Conservation (phyloP, 2,888 invertebrate genomes). For the Maniola hyperantus region DNA sequence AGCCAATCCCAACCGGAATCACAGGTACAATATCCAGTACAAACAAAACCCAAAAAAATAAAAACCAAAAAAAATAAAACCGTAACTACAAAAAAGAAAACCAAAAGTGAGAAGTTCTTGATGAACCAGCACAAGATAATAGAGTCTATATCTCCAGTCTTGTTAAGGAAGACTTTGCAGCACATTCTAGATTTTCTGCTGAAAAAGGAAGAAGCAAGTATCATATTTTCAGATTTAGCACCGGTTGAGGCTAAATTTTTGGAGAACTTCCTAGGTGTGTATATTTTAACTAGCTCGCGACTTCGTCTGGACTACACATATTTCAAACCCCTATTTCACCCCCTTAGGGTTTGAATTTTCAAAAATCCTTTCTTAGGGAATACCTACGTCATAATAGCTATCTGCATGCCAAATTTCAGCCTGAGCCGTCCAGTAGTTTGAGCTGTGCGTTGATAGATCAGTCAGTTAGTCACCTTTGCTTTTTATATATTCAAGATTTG, state of each 20-base stretch:
- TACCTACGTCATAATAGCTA: too few species aligned
- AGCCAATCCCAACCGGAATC: not conserved
- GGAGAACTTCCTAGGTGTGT: conserved; percentile 31
- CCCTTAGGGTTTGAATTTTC: too few species aligned
- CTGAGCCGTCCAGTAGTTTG: too few species aligned
- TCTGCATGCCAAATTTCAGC: too few species aligned
- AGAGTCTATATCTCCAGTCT: conserved; percentile 37
- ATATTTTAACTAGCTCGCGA: too few species aligned
- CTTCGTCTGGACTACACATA: too few species aligned
- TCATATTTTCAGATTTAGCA: conserved; percentile 42
- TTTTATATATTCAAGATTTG: too few species aligned
- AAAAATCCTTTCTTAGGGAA: too few species aligned
- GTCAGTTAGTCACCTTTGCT: too few species aligned
- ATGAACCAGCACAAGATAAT: conserved; percentile 27
- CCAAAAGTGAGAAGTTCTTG: conserved; percentile 28
- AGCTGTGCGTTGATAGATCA: too few species aligned
- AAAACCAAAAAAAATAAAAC: not conserved
- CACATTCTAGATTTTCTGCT: conserved; percentile 43
- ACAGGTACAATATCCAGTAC: not conserved
- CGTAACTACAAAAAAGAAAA: not conserved
- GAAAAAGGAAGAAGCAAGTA: conserved; percentile 38
- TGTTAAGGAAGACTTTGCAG: conserved; percentile 39
- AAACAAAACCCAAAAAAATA: not conserved
- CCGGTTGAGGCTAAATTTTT: conserved; percentile 40
- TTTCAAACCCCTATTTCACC: too few species aligned